Evolutionary conservation across 53 echinoderm and acorn worm genomes (phyloP), one percentile per base, ranked within the genome.

Genomic region (Patiria pectinifera): DNA sequence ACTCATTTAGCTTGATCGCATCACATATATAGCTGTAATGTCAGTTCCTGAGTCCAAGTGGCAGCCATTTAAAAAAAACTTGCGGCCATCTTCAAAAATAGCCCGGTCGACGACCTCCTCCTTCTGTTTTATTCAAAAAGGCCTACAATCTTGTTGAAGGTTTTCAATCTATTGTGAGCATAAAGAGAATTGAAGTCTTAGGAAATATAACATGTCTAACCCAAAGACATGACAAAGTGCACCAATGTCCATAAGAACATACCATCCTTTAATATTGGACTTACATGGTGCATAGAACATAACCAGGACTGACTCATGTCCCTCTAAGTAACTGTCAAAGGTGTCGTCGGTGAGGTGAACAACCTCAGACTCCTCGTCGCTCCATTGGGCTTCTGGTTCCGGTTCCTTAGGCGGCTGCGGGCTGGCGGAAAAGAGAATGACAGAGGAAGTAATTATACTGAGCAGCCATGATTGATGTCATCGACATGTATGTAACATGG

Each of bases 401-500:
- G 99, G 96, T 80, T 99, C 99, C 76, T 99, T 99, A 84, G 99
- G 99, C 6, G 97, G 97, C 84, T 96, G 97, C 2, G 99, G 99
- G 83, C 96, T 96, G 78, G 74, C 0, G 4, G 21, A n/a, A 21
- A 69, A 69, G 21, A 69, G 24, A 74, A n/a, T 23, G 4, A 9
- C 74, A 9, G 19, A n/a, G 74, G 24, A 74, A 74, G n/a, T 23
- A 9, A 9, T 74, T 23, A 74, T 4, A 22, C 0, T 23, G 24
- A 18, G 23, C 5, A 23, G 16, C 70, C 4, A 18, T 70, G 60
- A 66, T 66, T 16, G 19, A 11, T 18, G 19, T 66, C 66, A 66
- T 11, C 66, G 10, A 60, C 12, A 11, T 11, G 19, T 3, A 66
- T 14, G 19, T 13, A 66, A 11, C 66, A 16, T 13, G 53, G 53